Evolutionary conservation across 2,113 vertebrate species (phyloP), one percentile per base, ranked within the genome.

Genomic region (Phrynosoma blainvillii): DNA sequence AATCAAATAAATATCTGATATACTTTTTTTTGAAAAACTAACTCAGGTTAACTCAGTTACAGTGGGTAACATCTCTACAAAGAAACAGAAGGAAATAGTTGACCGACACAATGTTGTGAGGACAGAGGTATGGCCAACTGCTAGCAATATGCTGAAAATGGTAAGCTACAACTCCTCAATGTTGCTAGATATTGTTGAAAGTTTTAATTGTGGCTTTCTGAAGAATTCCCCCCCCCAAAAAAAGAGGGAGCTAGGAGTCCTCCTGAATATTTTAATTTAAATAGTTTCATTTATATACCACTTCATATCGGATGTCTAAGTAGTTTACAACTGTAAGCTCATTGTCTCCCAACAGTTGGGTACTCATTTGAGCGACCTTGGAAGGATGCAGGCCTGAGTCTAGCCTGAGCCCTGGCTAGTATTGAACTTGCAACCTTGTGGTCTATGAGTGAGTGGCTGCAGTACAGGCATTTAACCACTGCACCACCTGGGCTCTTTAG

Each of bases 141-240:
- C 91, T 27, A 20, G 20, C 12, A 94, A 92, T 52, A 94, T 94
- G 91, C 40, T 91, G 47, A 93, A 90, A 88, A 90, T 94, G 92
- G 89, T 93, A 88, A 89, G 89, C 79, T 5, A 10, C 62, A 30
- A 30, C 8, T 82, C 21, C 18, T 1, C 4, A 23, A 1, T 30
- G 23, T 82, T 27, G 23, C 23, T 82, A 40, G 11, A 40, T 42
- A 66, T 40, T 66, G 18, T 13, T 36, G 32, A 65, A 81, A 65
- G 4, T 8, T 30, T 82, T 42, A 11, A 36, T 54, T 81, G 20
- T 7, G 62, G 76, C 9, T 5, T n/a, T 16, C 1, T 14, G 18
- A 54, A 27, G 13, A 23, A 79, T 75, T 32, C n/a, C 6, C n/a
- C 73, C 9, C 4, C 71, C 32, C 16, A 75, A 75, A 36, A 75